Evolutionary conservation across 2,113 vertebrate genomes (phyloP), one percentile per base, ranked within the genome.

Genomic region (Coregonus clupeaformis): DNA sequence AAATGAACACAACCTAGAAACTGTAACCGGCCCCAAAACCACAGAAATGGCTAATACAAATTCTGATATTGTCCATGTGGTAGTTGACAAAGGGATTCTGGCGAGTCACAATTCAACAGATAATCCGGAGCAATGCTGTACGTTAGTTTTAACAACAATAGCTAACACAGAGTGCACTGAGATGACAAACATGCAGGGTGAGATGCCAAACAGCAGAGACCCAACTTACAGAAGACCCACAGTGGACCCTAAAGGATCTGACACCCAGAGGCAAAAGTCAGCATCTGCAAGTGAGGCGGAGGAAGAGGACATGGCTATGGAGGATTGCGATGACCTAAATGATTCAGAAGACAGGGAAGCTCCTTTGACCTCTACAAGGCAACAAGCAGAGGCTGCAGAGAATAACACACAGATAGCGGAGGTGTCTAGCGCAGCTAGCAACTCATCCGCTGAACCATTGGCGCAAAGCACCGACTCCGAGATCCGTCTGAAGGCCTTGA

Each of bases 401-500:
- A 52, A 72, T 2, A 1, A 2, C 14, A 67, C 25, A n/a, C 69
- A 64, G 7, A 63, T 66, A 12, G 49, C 57, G 27, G 68, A 77
- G 24, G 18, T 1, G 20, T 62, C 57, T 67, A 59, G 24, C n/a
- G 75, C 69, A 27, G 59, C 52, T 12, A 32, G 32, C 32, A 16
- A 14, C 22, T 20, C 20, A 42, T 68, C 80, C 25, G 62, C 60
- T 76, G 75, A 32, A 25, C 60, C 22, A 3, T 55, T 70, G 0
- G 80, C 57, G 30, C 74, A 84, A 47, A 76, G 64, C 59, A 0
- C 0, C 2, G 83, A 85, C 32, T 90, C 93, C 0, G 95, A 97
- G 75, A 90, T 73, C 0, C 80, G 85, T 2, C 86, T 97, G 55
- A 94, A 93, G 80, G 94, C 92, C 0, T 85, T 96, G 68, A 94